phyloP scores from a whole-genome alignment of 2,797 vertebrate genomes.

The Acrossocheilus fasciatus region DNA sequence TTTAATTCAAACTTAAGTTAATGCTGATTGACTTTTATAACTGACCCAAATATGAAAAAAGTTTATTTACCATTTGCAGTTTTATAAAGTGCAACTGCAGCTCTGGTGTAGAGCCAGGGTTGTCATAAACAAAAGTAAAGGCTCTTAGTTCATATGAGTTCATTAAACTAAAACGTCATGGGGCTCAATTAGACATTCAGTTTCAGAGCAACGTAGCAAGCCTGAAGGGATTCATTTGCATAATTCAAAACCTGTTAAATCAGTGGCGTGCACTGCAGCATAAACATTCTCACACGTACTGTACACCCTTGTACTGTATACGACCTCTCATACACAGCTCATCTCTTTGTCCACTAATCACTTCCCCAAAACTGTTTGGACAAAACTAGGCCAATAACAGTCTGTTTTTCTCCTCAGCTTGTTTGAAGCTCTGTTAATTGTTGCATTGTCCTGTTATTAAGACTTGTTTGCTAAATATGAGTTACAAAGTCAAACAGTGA shows the following conservation, averaged over 20 bases:
- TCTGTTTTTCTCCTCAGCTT: constrained; percentile 1
- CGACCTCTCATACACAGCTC: constrained; percentile 66
- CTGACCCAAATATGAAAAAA: constrained; percentile 11
- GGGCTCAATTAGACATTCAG: constrained; percentile 36
- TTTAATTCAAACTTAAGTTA: not conserved
- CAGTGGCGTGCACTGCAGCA: constrained; percentile 65
- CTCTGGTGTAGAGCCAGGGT: not conserved
- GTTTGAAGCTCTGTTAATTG: constrained; percentile 10
- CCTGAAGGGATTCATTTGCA: constrained; percentile 67
- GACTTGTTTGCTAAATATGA: constrained; percentile 17
- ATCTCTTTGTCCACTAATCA: constrained; percentile 69
- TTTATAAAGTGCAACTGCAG: not conserved
- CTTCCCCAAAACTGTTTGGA: constrained; percentile 58
- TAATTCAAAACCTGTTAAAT: constrained; percentile 72
- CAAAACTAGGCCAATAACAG: constrained; percentile 70
- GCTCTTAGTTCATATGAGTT: constrained; percentile 19
- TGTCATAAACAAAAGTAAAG: constrained; percentile 25
- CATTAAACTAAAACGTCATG: constrained; percentile 40
- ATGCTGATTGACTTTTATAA: not conserved
- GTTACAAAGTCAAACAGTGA: not conserved
- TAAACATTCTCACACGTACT: constrained; percentile 65
- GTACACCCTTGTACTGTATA: constrained; percentile 56
- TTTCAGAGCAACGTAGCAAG: constrained; percentile 27
- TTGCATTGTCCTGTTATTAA: not conserved
- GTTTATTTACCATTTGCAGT: not conserved